Evolutionary conservation across 2,888 invertebrate species (phyloP).

Genomic region (Dioctria rufipes): DNA sequence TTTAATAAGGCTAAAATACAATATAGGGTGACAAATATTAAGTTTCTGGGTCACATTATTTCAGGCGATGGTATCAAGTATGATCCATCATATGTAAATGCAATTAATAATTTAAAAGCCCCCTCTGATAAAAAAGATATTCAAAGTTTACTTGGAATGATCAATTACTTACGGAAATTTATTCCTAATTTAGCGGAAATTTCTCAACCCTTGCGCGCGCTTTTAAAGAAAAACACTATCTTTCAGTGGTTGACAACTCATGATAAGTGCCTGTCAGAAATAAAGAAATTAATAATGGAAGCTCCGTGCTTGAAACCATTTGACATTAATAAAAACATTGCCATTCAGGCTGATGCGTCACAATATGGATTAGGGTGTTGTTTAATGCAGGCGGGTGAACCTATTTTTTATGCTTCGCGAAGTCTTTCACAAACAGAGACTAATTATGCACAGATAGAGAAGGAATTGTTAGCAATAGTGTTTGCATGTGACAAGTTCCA

Average conservation of each 20-base stretch:
- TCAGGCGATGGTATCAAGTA: constrained; percentile 24
- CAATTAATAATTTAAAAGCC: neutral
- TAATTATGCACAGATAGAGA: constrained; percentile 56
- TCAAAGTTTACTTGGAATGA: neutral
- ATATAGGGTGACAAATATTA: neutral
- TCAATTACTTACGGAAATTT: no score
- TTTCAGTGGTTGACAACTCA: no score
- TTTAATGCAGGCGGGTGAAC: constrained; percentile 58
- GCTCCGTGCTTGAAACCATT: constrained; percentile 31
- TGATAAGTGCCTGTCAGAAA: no score
- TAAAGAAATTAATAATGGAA: no score
- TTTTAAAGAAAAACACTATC: no score
- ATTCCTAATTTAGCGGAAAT: no score
- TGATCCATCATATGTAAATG: neutral
- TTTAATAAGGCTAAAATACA: constrained; percentile 13
- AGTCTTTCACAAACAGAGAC: constrained; percentile 54
- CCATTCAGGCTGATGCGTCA: constrained; percentile 55
- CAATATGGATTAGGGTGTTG: constrained; percentile 57
- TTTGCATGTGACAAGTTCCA: constrained; percentile 60
- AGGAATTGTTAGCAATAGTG: constrained; percentile 57
- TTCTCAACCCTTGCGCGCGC: no score
- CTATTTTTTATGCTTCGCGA: constrained; percentile 54
- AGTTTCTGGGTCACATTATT: neutral
- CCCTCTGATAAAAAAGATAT: constrained; percentile 3
- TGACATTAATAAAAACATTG: constrained; percentile 55